Conservation (phyloP, 2,888 invertebrate genomes). For the Mythimna impura region DNA sequence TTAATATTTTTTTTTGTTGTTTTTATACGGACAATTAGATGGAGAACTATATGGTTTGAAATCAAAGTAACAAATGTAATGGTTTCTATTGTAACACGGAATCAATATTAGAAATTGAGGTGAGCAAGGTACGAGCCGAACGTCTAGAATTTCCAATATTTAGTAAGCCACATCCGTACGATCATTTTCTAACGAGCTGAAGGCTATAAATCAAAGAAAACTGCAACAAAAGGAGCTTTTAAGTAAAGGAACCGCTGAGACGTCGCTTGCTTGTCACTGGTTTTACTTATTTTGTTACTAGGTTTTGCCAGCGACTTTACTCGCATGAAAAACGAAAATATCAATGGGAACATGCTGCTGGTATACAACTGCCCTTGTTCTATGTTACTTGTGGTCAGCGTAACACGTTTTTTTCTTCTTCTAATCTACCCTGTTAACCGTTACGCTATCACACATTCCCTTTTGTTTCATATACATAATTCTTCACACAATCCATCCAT, state of each 20-base stretch:
- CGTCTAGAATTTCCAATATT: conserved; percentile 23
- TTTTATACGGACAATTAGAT: background rate
- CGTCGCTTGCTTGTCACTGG: background rate
- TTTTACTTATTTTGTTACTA: background rate
- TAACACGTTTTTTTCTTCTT: too few relatives aligned
- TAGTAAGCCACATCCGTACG: conserved; percentile 13
- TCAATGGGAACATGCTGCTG: background rate
- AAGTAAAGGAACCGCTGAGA: conserved; percentile 3
- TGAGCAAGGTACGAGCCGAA: background rate
- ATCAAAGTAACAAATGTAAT: background rate
- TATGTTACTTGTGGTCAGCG: too few relatives aligned
- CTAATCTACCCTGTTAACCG: too few relatives aligned
- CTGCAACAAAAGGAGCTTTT: conserved; percentile 23
- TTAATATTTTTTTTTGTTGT: background rate
- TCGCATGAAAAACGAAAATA: background rate
- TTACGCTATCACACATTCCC: too few relatives aligned
- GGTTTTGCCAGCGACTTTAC: background rate
- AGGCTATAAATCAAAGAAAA: conserved; percentile 13
- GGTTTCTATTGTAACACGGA: background rate
- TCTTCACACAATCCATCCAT: too few relatives aligned
- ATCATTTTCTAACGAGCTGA: conserved; percentile 14
- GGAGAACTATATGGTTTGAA: background rate
- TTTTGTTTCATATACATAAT: too few relatives aligned
- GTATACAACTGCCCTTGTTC: background rate
- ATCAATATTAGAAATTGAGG: background rate